phyloP scores from a whole-genome alignment of 2,113 vertebrate species.

The Reinhardtius hippoglossoides region DNA sequence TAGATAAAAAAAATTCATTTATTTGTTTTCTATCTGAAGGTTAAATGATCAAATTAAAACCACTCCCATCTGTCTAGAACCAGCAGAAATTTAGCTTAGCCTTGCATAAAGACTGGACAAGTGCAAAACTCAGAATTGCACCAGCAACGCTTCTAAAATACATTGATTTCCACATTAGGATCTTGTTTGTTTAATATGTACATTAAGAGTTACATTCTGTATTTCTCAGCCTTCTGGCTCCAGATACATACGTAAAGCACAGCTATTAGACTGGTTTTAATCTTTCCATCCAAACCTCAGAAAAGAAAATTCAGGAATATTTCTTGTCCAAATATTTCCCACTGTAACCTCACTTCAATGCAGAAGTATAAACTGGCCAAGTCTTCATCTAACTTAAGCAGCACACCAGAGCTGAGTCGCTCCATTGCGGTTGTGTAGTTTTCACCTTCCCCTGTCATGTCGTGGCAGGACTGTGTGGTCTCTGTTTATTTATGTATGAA shows the following conservation, averaged over 20 bases:
- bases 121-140: neutral
- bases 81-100: no score
- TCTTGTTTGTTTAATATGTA: neutral
- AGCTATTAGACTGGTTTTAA: neutral
- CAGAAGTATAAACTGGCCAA: neutral
- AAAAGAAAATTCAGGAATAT: no score
- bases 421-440: conserved; percentile 51
- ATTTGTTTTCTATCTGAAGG: no score
- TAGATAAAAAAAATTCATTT: no score
- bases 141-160: neutral
- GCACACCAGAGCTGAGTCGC: conserved; percentile 9
- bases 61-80: no score
- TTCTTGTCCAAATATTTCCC: no score
- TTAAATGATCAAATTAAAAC: no score
- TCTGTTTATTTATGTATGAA: conserved; percentile 76
- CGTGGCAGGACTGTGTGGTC: conserved; percentile 41
- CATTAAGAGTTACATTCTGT: neutral
- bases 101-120: no score
- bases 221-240: neutral
- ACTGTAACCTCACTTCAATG: no score
- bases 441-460: conserved; percentile 54
- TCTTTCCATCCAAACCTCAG: no score
- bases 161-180: neutral
- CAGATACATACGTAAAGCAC: neutral
- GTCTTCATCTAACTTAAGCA: conserved; percentile 1